Base-by-base conservation (phyloP, 2,888 invertebrate species). In the Pteria penguin region DNA sequence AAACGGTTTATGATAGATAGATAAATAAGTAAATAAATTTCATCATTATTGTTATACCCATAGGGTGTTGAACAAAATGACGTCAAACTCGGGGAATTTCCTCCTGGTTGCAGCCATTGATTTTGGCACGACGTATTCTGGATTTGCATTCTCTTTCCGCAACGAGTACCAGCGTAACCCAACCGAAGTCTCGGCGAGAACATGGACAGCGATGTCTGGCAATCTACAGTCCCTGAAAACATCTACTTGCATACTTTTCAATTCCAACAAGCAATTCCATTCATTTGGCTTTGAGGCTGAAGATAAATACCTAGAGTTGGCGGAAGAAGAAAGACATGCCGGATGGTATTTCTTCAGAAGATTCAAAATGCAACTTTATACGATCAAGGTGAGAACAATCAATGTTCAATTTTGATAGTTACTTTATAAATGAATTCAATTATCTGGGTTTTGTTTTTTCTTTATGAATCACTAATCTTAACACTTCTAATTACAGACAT, bases 91-190 rank as follows among this genome's bases (percentile, higher is more conserved):
- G 2, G 65, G 22, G 5, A 18, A 65, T 36, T 45, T 36, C 36
- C 14, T 65, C 24, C 33, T 55, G 8, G 54, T 67, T 27, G 67
- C 67, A 54, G 67, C 67, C 0, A 31, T 67, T 18, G 67, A 67
- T 27, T 67, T 67, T 67, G 67, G 67, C n/a, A 67, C 67, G 27
- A 67, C 67, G n/a, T 67, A 22, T 29, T 67, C 67, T 67, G 67
- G 67, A 5, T 67, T 54, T 24, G 67, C 67, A 5, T 67, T 67
- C 24, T 67, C 67, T 3, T 67, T 31, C 29, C 18, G 52, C 1
- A 32, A 31, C 36, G 54, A 54, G n/a, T 67, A 54, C 67, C 14
- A 67, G 0, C 52, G 22, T 18, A 36, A 67, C 29, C 67, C 55
- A 18, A 18, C 31, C 2, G 36, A 55, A n/a, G n/a, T 8, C 2